Evolutionary conservation across 2,113 vertebrate genomes (phyloP).

Genomic region (Ctenodactylus gundi): DNA sequence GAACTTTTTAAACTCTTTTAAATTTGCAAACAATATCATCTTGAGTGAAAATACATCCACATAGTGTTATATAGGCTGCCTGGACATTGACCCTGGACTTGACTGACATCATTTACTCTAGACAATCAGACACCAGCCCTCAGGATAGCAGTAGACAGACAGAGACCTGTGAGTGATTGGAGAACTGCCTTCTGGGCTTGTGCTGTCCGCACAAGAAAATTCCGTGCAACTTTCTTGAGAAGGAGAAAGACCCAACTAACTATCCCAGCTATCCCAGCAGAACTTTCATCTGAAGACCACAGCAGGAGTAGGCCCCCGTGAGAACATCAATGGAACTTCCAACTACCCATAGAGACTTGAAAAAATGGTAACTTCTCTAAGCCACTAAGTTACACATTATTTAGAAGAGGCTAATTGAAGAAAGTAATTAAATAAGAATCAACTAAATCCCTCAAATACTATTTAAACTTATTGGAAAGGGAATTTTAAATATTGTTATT

Average conservation of each 20-base stretch:
- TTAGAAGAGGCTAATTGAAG: neutral
- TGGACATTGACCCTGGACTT: neutral
- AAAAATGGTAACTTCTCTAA: neutral
- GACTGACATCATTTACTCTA: neutral
- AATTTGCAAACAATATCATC: neutral
- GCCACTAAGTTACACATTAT: neutral
- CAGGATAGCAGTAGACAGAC: neutral
- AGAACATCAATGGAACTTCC: neutral
- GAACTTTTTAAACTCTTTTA: neutral
- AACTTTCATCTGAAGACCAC: neutral
- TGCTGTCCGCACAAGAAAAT: neutral
- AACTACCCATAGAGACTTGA: neutral
- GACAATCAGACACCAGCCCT: neutral
- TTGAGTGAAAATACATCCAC: neutral
- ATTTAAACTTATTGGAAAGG: conserved; percentile 10
- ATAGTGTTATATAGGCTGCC: neutral
- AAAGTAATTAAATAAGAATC: neutral
- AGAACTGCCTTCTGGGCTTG: neutral
- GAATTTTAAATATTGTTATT: conserved; percentile 31
- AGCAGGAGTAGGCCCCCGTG: rapidly evolving
- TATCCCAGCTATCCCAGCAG: rapidly evolving
- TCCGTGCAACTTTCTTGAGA: neutral
- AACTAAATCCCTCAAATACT: neutral
- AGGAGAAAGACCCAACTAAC: neutral
- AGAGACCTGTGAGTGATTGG: neutral